These are phyloP conservation scores for Acanthoscelides obtectus DNA, from an alignment of 2,888 invertebrate genomes.

Conservation along the genomic window DNA sequence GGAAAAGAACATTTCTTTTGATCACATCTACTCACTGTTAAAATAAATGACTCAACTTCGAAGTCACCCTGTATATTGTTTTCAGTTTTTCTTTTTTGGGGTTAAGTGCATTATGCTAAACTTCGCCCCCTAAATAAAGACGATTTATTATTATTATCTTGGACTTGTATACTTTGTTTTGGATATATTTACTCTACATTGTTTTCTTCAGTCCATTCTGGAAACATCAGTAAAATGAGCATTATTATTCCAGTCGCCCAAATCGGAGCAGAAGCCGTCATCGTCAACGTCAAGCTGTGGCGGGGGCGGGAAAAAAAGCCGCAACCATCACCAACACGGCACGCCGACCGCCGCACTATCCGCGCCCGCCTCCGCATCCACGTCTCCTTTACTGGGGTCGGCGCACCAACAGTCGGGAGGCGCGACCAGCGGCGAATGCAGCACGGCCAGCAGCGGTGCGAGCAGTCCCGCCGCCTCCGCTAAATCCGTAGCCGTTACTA, in stretches of 20 bases:
- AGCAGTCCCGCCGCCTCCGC: constrained; percentile 35
- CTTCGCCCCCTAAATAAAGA: too few species aligned
- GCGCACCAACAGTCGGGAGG: constrained; percentile 20
- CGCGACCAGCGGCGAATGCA: constrained; percentile 28
- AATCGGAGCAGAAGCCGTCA: constrained; percentile 32
- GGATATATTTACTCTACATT: too few species aligned
- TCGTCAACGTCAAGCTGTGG: constrained; percentile 6
- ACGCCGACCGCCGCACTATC: not conserved
- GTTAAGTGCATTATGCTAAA: too few species aligned
- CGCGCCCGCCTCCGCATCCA: not conserved
- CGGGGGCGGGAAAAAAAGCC: constrained; percentile 23
- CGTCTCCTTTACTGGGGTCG: constrained; percentile 11
- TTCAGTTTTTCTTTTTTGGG: too few species aligned
- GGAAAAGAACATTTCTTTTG: too few species aligned
- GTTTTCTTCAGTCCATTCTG: too few species aligned
- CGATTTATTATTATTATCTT: too few species aligned
- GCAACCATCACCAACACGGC: constrained; percentile 21
- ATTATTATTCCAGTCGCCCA: constrained; percentile 26
- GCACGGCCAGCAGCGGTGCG: constrained; percentile 44
- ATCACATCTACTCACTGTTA: too few species aligned
- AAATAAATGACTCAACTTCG: too few species aligned
- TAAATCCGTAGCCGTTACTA: constrained; percentile 27
- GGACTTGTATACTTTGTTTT: too few species aligned
- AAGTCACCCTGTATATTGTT: too few species aligned
- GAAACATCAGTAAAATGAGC: too few species aligned